phyloP scores from a whole-genome alignment of 2,888 invertebrate genomes.

The Selenia dentaria region DNA sequence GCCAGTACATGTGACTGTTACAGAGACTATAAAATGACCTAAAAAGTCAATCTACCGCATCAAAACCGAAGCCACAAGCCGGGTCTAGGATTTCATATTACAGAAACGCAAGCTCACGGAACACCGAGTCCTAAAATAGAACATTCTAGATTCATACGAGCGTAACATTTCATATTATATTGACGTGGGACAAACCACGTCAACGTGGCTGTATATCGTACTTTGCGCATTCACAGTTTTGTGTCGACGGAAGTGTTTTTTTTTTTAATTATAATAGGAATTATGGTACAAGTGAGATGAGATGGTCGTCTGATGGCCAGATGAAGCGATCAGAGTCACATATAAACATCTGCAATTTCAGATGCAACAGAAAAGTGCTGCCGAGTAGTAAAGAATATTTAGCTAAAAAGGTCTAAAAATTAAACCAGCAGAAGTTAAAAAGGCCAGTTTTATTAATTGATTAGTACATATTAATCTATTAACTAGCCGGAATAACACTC shows the following conservation, averaged over 20 bases:
- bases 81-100: slow-evolving; percentile 27
- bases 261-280: too few species aligned
- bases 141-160: slow-evolving; percentile 5
- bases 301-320: too few species aligned
- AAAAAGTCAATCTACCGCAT: slow-evolving; percentile 31
- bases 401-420: too few species aligned
- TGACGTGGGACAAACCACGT: not conserved
- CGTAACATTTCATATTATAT: not conserved
- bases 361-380: too few species aligned
- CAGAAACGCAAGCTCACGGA: slow-evolving; percentile 27
- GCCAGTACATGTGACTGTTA: slow-evolving; percentile 21
- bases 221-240: not conserved
- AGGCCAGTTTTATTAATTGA: not conserved
- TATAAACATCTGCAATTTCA: too few species aligned
- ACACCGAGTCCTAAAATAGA: slow-evolving; percentile 12
- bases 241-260: not conserved
- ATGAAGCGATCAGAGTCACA: too few species aligned
- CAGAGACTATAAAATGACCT: slow-evolving; percentile 23
- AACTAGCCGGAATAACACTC: too few species aligned
- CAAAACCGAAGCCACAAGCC: slow-evolving; percentile 31
- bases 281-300: too few species aligned
- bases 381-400: too few species aligned
- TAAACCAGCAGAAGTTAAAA: too few species aligned
- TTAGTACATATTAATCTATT: too few species aligned
- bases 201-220: not conserved